Evolutionary conservation across 2,888 invertebrate genomes (phyloP).

Genomic region (Coecobrya sp.): DNA sequence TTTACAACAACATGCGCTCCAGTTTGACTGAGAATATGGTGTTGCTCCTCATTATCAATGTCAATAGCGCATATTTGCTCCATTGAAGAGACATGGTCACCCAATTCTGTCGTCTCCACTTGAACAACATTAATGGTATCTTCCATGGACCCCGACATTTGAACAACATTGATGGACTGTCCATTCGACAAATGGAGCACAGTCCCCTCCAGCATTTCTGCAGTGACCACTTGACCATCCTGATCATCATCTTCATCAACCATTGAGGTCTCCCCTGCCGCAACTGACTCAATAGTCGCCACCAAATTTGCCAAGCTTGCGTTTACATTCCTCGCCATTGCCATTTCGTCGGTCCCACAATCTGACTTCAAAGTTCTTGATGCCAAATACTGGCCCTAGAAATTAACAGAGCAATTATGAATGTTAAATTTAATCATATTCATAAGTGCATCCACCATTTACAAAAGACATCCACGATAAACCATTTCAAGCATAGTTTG

Average conservation of each 20-base stretch:
- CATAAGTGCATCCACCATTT: too few relatives aligned
- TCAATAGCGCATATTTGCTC: conserved; percentile 70
- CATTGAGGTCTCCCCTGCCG: conserved; percentile 18
- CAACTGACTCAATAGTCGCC: conserved; percentile 74
- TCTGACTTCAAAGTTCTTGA: neutral
- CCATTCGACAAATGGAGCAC: conserved; percentile 72
- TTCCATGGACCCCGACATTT: conserved; percentile 67
- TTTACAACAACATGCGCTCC: conserved; percentile 78
- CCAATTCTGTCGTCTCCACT: conserved; percentile 66
- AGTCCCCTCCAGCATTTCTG: conserved; percentile 65
- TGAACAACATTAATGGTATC: conserved; percentile 74
- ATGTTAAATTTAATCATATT: too few relatives aligned
- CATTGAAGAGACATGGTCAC: conserved; percentile 3
- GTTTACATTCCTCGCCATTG: neutral
- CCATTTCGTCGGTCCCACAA: too few relatives aligned
- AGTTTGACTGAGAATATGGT: conserved; percentile 77
- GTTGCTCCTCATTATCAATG: conserved; percentile 71
- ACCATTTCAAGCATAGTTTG: too few relatives aligned
- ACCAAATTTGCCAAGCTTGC: conserved; percentile 66
- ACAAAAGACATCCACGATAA: too few relatives aligned
- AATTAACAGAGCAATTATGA: too few relatives aligned
- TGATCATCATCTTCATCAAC: neutral
- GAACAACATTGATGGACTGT: conserved; percentile 66
- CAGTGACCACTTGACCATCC: conserved; percentile 42
- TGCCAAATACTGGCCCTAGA: too few relatives aligned